Evolutionary conservation across 2,797 vertebrate species (phyloP).

Genomic region (Propithecus deckenii): DNA sequence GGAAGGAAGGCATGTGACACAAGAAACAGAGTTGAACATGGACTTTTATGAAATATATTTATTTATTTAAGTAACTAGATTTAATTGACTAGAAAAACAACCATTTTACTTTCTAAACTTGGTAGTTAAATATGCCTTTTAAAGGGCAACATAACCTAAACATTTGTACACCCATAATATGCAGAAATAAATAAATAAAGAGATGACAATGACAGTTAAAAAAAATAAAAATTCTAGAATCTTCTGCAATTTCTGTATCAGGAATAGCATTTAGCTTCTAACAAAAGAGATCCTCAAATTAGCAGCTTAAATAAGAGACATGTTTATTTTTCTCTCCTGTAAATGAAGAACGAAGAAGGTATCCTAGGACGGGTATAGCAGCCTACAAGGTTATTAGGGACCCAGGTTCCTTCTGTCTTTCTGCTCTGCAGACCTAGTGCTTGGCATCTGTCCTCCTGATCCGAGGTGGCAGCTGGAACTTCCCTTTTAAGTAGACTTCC

Average conservation of each 20-base stretch:
- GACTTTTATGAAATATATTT: not conserved
- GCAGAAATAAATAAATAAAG: too few relatives aligned
- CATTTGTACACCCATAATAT: too few relatives aligned
- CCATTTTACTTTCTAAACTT: not conserved
- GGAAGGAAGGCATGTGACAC: not conserved
- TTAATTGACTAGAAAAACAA: not conserved
- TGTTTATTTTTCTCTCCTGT: not conserved
- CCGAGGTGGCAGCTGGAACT: not conserved
- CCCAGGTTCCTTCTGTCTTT: not conserved
- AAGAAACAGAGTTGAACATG: not conserved
- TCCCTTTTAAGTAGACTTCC: not conserved
- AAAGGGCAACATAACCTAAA: too few relatives aligned
- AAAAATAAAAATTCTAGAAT: conserved; percentile 4
- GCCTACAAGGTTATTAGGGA: not conserved
- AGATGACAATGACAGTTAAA: too few relatives aligned
- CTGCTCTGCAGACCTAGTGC: not conserved
- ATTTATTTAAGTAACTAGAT: not conserved
- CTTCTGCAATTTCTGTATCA: not conserved
- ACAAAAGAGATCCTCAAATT: not conserved
- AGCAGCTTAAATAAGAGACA: not conserved
- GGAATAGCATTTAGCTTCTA: not conserved
- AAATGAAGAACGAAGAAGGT: not conserved
- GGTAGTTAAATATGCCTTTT: not conserved
- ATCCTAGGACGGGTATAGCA: not conserved
- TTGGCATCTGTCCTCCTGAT: not conserved